phyloP scores from a whole-genome alignment of 2,113 vertebrate genomes.

The Boulengeromyrus knoepffleri region DNA sequence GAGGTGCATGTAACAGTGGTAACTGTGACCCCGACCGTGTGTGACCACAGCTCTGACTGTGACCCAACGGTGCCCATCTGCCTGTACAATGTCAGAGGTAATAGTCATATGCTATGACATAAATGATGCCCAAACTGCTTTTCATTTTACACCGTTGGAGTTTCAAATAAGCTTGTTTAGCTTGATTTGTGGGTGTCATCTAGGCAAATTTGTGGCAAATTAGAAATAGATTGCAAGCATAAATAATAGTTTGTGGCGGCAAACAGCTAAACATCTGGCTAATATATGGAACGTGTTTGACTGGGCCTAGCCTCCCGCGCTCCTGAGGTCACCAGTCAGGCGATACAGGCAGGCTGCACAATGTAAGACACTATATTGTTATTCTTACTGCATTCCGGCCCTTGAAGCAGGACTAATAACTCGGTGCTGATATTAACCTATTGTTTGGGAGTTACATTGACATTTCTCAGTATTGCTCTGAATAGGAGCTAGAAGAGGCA shows the following conservation, averaged over 20 bases:
- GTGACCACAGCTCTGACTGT: too few species aligned
- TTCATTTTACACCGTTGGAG: not conserved
- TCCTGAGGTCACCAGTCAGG: not conserved
- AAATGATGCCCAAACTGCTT: not conserved
- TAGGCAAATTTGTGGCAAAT: constrained; percentile 1
- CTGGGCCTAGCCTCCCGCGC: not conserved
- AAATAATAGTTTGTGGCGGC: not conserved
- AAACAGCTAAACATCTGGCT: constrained; percentile 1
- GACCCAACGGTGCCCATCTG: not conserved
- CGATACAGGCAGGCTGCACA: not conserved
- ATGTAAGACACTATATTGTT: not conserved
- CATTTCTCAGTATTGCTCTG: not conserved
- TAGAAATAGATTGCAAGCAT: constrained; percentile 16
- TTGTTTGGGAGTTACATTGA: not conserved
- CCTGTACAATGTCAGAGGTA: not conserved
- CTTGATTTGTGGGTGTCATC: constrained; percentile 2
- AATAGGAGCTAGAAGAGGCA: not conserved
- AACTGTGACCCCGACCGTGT: not conserved
- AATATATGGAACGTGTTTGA: not conserved
- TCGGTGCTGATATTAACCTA: not conserved
- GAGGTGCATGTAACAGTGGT: not conserved
- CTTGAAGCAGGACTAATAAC: not conserved
- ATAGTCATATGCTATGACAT: not conserved
- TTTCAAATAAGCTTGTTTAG: constrained; percentile 7
- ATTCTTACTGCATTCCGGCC: not conserved